Evolutionary conservation across 2,888 invertebrate species (phyloP).

Genomic region (Stegophylla sp.): DNA sequence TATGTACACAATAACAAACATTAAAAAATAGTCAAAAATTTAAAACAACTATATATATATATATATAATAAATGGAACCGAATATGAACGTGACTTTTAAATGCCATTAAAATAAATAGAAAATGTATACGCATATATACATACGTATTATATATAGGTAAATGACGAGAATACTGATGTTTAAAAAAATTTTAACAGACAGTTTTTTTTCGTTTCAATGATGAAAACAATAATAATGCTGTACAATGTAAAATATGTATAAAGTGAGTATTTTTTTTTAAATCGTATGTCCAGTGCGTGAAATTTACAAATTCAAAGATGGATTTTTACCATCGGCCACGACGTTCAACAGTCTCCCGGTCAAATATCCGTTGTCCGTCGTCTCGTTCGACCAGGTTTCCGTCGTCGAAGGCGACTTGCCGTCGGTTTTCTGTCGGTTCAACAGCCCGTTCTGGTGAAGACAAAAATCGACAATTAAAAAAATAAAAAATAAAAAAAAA

Average conservation of each 20-base stretch:
- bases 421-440: conserved; percentile 23
- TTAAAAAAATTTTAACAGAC: conserved; percentile 36
- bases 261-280: conserved; percentile 38
- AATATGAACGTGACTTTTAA: no score
- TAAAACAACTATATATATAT: conserved; percentile 17
- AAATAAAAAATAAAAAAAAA: no score
- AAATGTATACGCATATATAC: not conserved
- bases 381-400: conserved; percentile 41
- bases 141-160: not conserved
- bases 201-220: conserved; percentile 8
- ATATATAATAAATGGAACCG: no score
- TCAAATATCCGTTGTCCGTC: conserved; percentile 47
- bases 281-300: no score
- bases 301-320: conserved; percentile 46
- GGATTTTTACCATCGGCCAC: conserved; percentile 50
- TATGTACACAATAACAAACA: conserved; percentile 43
- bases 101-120: not conserved
- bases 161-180: conserved; percentile 29
- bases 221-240: conserved; percentile 22
- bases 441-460: conserved; percentile 32
- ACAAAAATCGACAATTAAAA: not conserved
- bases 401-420: conserved; percentile 43
- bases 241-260: conserved; percentile 42
- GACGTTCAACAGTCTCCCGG: conserved; percentile 41
- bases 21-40: conserved; percentile 32